These are phyloP conservation scores for Trogon surrucura DNA, from an alignment of 2,113 vertebrate genomes.

Conservation along the genomic window DNA sequence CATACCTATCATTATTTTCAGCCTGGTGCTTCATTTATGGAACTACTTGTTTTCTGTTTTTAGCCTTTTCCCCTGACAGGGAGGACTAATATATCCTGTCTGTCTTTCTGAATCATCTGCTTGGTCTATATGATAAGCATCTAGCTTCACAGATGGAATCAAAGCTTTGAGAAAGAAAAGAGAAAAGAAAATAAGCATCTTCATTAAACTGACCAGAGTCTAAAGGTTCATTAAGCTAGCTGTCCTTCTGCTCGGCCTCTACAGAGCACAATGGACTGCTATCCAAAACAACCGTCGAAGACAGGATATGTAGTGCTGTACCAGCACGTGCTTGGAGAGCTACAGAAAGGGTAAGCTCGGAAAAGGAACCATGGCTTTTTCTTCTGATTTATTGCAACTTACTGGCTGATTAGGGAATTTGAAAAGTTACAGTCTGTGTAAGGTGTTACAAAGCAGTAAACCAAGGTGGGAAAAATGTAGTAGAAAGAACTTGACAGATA, in stretches of 20 bases:
- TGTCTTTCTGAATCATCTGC: not conserved
- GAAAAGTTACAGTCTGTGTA: not conserved
- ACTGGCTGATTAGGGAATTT: not conserved
- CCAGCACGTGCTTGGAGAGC: not conserved
- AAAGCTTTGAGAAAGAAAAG: not conserved
- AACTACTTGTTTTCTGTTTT: not conserved
- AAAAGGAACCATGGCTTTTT: not conserved
- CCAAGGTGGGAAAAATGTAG: not conserved
- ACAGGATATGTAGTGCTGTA: accelerated
- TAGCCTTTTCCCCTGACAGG: not conserved
- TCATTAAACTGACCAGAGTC: not conserved
- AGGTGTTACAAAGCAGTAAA: not conserved
- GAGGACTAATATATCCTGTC: not conserved
- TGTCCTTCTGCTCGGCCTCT: not conserved
- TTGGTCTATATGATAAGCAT: not conserved
- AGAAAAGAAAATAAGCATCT: not conserved
- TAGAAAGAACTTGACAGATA: not conserved
- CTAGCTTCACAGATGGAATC: not conserved
- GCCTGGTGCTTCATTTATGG: not conserved
- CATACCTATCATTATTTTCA: not conserved
- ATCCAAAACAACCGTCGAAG: not conserved
- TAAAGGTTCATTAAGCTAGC: not conserved
- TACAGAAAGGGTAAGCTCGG: not conserved
- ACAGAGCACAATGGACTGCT: not conserved
- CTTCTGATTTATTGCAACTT: not conserved